These are phyloP conservation scores for Desmodus rotundus DNA, from an alignment of 2,113 vertebrate genomes.

Conservation along the genomic window DNA sequence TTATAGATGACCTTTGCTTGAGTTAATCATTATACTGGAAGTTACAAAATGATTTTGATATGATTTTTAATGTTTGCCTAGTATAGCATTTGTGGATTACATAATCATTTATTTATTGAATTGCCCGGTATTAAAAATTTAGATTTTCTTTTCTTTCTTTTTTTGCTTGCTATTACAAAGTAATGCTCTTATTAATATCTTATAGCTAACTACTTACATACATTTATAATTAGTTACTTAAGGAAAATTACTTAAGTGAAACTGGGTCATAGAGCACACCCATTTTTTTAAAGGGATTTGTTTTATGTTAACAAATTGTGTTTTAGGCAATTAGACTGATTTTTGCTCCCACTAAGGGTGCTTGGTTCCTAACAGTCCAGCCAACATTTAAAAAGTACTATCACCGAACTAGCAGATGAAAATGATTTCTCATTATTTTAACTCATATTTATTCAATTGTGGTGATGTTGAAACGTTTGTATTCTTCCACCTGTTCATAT, in stretches of 20 bases:
- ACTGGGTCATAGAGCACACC: neutral
- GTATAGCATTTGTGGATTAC: neutral
- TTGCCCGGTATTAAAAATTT: neutral
- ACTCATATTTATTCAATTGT: neutral
- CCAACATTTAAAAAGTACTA: neutral
- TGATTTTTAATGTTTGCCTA: neutral
- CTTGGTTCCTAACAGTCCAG: neutral
- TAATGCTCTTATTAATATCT: neutral
- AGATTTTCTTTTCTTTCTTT: neutral
- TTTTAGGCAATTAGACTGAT: neutral
- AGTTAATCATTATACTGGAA: neutral
- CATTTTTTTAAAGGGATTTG: neutral
- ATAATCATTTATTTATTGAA: neutral
- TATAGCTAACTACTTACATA: neutral
- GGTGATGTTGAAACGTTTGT: neutral
- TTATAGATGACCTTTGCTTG: neutral
- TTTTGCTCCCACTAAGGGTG: neutral
- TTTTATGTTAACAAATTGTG: neutral
- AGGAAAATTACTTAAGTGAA: neutral
- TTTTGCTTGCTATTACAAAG: neutral
- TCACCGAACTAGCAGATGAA: neutral
- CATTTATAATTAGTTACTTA: neutral
- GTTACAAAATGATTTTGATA: neutral
- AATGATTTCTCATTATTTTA: constrained; percentile 6
- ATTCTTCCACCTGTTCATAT: neutral